Base-by-base conservation (phyloP, 2,888 invertebrate species). In the Amphipoea oculea region DNA sequence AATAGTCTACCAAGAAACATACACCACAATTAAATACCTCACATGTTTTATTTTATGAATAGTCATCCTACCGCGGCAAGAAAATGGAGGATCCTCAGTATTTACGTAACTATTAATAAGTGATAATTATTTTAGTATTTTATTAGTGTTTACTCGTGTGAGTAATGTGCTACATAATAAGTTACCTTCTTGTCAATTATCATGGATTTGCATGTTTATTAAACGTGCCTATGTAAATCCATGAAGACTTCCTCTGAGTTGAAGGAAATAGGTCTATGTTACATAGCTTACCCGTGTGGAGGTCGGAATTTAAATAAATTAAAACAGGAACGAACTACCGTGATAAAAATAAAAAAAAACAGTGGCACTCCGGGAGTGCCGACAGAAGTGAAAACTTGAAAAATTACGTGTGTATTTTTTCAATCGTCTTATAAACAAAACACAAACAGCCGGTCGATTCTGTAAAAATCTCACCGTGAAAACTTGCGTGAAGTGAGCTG, bases 131-230 rank as follows among this genome's bases (percentile, higher is more conserved):
- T 72, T 73, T 60, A 72, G 7, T 69, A 51, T 20, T 82, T 84
- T 73, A 79, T 68, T 78, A 23, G 11, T 79, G 71, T 78, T 68
- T 36, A 12, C 36, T 69, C 48, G 51, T 36, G 71, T 72, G 79
- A 63, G 42, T 36, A 48, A 51, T 62, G 51, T 14, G 42, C 40
- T 54, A 5, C 29, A 5, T 62, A 40, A 48, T 48, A 4, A 48
- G 62, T 54, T 45, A 76, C 4, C 23, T 68, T 29, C 48, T 42
- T 29, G 29, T 14, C 7, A 5, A 72, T 54, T 57, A n/a, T 45
- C 11, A 12, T 72, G 11, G 6, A 72, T 80, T 71, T 23, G 14
- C 40, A 76, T 63, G 17, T 29, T 23, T 20, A 51, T 40, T 48
- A 20, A 7, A 36, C 17, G 3, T 73, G 45, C 2, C 4, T 63